Evolutionary conservation across 2,797 vertebrate species (phyloP).

Genomic region (Lepidocolaptes lacrymiger): DNA sequence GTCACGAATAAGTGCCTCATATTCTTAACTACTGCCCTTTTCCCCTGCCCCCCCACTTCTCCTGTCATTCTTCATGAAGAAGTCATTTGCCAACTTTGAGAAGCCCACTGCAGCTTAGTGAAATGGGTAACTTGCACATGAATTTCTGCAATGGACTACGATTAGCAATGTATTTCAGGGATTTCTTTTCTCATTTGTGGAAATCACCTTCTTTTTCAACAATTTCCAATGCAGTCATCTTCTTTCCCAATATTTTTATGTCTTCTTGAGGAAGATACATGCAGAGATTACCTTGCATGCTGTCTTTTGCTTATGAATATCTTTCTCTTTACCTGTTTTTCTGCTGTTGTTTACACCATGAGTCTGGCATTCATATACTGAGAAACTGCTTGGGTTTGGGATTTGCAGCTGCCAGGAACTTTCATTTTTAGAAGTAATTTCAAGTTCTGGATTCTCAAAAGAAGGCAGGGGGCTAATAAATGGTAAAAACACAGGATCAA

Average conservation of each 20-base stretch:
- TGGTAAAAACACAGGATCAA: not conserved
- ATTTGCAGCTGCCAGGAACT: not conserved
- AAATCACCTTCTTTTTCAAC: not conserved
- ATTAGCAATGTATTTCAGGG: not conserved
- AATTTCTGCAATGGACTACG: not conserved
- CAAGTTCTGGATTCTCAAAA: not conserved
- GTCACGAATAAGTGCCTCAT: not conserved
- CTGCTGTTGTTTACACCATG: not conserved
- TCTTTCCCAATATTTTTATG: not conserved
- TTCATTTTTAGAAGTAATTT: not conserved
- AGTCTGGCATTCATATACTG: not conserved
- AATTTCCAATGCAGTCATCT: not conserved
- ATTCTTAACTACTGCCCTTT: not conserved
- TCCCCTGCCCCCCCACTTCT: not conserved
- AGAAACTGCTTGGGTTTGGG: not conserved
- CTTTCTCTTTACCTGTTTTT: not conserved
- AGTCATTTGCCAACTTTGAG: not conserved
- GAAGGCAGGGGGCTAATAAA: not conserved
- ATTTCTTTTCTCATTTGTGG: not conserved
- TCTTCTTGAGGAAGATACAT: not conserved
- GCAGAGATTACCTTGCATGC: not conserved
- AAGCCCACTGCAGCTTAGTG: not conserved
- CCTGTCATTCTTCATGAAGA: not conserved
- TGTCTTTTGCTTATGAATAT: not conserved
- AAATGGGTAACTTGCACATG: not conserved